Evolutionary conservation across 1,140 invertebrate genomes (phyloP).

Genomic region (Scylla paramamosain): DNA sequence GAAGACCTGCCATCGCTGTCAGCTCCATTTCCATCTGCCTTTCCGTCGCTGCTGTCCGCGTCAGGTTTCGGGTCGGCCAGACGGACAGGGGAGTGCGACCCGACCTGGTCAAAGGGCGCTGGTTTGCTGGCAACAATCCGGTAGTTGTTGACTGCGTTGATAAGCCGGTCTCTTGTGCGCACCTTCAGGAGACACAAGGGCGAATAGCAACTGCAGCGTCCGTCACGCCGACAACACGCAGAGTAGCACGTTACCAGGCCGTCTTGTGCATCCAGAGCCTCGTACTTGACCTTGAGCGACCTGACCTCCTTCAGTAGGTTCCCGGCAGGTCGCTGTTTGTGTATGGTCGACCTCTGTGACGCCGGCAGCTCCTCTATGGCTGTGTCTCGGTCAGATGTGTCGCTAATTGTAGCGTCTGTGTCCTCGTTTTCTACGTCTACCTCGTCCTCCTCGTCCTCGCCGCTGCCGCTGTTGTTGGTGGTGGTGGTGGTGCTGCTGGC

Average conservation of each 20-base stretch:
- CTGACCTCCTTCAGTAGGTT: constrained; percentile 76
- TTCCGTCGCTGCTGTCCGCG: too few relatives aligned
- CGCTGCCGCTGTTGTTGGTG: background rate
- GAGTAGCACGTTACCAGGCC: constrained; percentile 74
- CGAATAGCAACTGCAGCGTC: constrained; percentile 73
- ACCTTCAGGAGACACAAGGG: constrained; percentile 73
- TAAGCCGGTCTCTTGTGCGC: constrained; percentile 72
- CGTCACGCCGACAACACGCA: constrained; percentile 61
- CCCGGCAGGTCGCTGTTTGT: constrained; percentile 76
- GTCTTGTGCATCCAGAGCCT: constrained; percentile 76
- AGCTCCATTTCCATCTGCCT: background rate
- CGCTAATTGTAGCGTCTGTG: constrained; percentile 79
- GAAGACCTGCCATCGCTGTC: constrained; percentile 51
- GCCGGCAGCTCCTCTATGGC: constrained; percentile 75
- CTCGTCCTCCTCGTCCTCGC: constrained; percentile 79
- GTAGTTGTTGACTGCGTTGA: constrained; percentile 76
- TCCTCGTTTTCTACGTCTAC: constrained; percentile 80
- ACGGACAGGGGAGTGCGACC: constrained; percentile 66
- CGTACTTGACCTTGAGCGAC: constrained; percentile 75
- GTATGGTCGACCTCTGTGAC: constrained; percentile 73
- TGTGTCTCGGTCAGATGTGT: constrained; percentile 77
- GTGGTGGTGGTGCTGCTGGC: background rate
- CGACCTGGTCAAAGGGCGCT: constrained; percentile 73
- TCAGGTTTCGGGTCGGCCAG: background rate
- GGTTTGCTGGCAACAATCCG: constrained; percentile 76